A percentile compares a stretch with the other conserved stretches of the same genome.
Evolutionary conservation across 2,797 vertebrate genomes (phyloP).

Genomic region (Hafferia zeledoni): DNA sequence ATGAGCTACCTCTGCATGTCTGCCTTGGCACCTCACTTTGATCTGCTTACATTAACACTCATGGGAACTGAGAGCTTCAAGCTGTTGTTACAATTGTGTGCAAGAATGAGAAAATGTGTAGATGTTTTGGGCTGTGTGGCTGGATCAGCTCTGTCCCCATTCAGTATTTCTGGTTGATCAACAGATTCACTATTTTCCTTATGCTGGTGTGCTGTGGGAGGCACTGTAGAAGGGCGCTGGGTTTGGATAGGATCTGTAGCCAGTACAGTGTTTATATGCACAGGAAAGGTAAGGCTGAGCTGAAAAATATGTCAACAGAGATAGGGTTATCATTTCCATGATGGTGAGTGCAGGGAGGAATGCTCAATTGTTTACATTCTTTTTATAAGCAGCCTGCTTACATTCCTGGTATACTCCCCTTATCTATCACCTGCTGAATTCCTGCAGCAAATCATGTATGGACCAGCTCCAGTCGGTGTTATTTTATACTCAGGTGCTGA

Average conservation of each 20-base stretch:
- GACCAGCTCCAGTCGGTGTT: background rate
- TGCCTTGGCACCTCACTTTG: background rate
- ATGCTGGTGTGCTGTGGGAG: background rate
- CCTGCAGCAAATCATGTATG: constrained; percentile 3
- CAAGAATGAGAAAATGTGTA: background rate
- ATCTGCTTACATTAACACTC: background rate
- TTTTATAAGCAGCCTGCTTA: constrained; percentile 2
- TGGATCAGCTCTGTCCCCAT: background rate
- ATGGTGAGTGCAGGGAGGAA: constrained; percentile 21
- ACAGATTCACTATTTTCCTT: background rate
- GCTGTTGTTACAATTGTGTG: background rate
- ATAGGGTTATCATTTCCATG: background rate
- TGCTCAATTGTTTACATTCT: constrained; percentile 49
- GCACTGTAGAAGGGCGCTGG: background rate
- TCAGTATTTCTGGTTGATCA: background rate
- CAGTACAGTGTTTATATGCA: accelerated
- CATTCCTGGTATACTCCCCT: constrained; percentile 5
- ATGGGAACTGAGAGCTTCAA: background rate
- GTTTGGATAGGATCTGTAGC: background rate
- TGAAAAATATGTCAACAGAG: constrained; percentile 8
- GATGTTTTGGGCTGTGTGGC: background rate
- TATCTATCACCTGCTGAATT: constrained; percentile 47
- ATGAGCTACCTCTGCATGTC: background rate
- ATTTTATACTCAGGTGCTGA: constrained; percentile 15
- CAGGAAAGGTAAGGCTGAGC: background rate